Evolutionary conservation across 2,888 invertebrate species (phyloP), one percentile per base, ranked within the genome.

Genomic region (Gortyna flavago): DNA sequence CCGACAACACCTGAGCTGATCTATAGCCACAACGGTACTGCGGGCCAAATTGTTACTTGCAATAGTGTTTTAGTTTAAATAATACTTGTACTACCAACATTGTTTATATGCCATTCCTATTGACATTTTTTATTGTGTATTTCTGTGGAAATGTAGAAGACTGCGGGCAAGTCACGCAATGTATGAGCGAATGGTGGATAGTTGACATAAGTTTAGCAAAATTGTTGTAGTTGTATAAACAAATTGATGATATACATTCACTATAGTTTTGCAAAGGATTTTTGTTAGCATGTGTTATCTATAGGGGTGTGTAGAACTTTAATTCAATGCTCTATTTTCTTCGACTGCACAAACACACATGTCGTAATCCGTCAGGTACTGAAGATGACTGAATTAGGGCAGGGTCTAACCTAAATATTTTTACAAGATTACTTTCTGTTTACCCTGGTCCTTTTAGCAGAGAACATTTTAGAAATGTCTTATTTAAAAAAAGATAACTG

Each of bases 1-100:
- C 95, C 88, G 90, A 92, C 94, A 95, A 94, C 96, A 95, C 95
- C 95, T 96, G 95, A 95, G 88, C 94, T 95, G 95, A 96, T 95
- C 95, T 96, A 95, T 94, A 93, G 95, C 91, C 88, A 83, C 94
- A 95, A 96, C 96, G 95, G 96, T 95, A 96, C 93, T 93, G 93
- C 93, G 94, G 92, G 93, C 95, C 95, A 95, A 96, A 96, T 95
- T 95, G 94, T 95, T 94, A 94, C 92, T 93, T 94, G 93, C 94
- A 94, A 93, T 94, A 92, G 91, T 93, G 91, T 93, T 93, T 94
- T 94, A 94, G 91, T 93, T 93, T 91, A 92, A 94, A 88, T 85
- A 85, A 87, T 87, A 87, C 87, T 77, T 77, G 87, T 77, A 87
- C 75, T 86, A 75, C 76, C 70, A 73, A 86, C 85, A 80, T 77